Evolutionary conservation across 2,113 vertebrate species (phyloP).

Genomic region (Thamnophis sirtalis): DNA sequence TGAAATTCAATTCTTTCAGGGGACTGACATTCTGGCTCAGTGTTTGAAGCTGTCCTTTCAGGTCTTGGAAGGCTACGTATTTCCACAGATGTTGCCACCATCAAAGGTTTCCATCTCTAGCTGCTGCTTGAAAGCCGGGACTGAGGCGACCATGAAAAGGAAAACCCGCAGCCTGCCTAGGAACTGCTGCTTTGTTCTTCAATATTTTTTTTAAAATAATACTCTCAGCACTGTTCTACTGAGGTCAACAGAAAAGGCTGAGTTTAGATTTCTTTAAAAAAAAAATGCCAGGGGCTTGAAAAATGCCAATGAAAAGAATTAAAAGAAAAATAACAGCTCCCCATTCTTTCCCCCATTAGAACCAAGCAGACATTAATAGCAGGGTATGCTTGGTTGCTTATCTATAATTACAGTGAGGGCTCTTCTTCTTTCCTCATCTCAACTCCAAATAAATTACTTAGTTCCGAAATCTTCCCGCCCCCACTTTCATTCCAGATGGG

Average conservation of each 20-base stretch:
- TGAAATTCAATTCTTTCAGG: not conserved
- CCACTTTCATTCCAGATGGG: not conserved
- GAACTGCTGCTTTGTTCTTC: constrained; percentile 15
- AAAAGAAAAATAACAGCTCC: not conserved
- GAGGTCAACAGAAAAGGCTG: not conserved
- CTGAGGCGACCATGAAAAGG: not conserved
- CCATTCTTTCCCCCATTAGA: constrained; percentile 17
- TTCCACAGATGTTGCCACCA: not conserved
- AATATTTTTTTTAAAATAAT: not conserved
- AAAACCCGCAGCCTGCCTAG: constrained; percentile 3
- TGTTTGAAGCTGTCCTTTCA: not conserved
- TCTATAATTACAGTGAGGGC: constrained; percentile 43
- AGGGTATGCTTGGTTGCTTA: constrained; percentile 35
- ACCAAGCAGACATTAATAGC: constrained; percentile 38
- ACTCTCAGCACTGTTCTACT: not conserved
- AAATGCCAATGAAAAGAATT: constrained; percentile 9
- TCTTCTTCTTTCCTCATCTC: constrained; percentile 8
- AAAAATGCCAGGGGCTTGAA: accelerated
- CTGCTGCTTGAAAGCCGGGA: not conserved
- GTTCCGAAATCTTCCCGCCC: not conserved
- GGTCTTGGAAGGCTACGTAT: not conserved
- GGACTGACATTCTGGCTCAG: not conserved
- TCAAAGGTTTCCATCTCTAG: not conserved
- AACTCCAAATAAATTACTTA: constrained; percentile 8
- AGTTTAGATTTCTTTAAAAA: not conserved